Conservation (phyloP, 2,113 vertebrate species). For the Phaethon lepturus region DNA sequence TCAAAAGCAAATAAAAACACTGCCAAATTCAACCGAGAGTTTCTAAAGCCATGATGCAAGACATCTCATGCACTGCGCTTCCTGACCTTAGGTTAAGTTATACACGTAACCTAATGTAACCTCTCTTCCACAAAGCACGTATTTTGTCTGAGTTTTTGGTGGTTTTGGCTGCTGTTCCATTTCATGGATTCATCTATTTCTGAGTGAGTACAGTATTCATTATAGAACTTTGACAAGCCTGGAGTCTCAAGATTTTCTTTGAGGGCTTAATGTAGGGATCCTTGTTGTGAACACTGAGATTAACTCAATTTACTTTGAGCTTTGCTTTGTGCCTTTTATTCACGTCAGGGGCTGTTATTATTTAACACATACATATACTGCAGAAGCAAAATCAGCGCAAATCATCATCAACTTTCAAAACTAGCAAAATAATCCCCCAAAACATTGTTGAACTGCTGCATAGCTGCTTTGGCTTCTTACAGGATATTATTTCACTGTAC, state of each 20-base stretch:
- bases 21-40: constrained; percentile 22
- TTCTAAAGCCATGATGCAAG: not conserved
- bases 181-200: not conserved
- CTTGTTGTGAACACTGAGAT: not conserved
- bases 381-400: not conserved
- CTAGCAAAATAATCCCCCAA: not conserved
- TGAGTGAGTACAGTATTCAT: not conserved
- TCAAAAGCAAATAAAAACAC: constrained; percentile 9
- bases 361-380: not conserved
- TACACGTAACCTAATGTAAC: not conserved
- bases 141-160: not conserved
- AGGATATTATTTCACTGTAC: not conserved
- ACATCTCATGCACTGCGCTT: not conserved
- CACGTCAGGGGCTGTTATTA: not conserved
- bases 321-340: not conserved
- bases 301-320: not conserved
- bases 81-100: not conserved
- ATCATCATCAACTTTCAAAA: not conserved
- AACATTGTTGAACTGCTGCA: not conserved
- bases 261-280: not conserved
- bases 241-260: not conserved
- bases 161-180: not conserved
- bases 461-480: not conserved
- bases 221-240: not conserved
- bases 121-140: not conserved